Base-by-base conservation (phyloP, 2,797 vertebrate genomes). In the Tenualosa ilisha region DNA sequence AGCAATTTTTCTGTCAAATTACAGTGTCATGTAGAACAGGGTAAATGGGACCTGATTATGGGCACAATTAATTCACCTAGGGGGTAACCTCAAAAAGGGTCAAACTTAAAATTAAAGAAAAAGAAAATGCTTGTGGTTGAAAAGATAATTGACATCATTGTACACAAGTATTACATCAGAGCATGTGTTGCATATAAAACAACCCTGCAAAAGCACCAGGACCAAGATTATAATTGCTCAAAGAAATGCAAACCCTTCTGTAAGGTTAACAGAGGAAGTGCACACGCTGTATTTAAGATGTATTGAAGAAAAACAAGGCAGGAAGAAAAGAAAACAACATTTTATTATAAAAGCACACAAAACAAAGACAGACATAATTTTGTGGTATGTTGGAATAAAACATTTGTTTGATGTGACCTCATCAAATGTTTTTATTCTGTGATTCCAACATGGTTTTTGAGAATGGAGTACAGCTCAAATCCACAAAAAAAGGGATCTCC, bases 341-440 rank as follows among this genome's bases (percentile, higher is more conserved):
- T 79, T 79, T 79, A 79, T 79, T 82, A 56, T 82, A 82, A 82
- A 82, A 82, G 81, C 37, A 82, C 54, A 82, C 24, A 50, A 82
- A 82, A 20, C 54, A 79, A 79, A 79, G 72, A 79, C 72, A 79
- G 72, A 79, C 72, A 79, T 40, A 17, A 43, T 43, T 43, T 7
- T 79, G 72, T 46, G 40, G 72, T 20, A 46, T 79, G 72, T 79
- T 43, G 40, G 15, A 79, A 17, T 79, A 79, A 79, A 79, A 79
- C 72, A 43, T 56, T 20, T 79, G 31, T 40, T 40, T 75, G 37
- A 75, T 75, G 72, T 40, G 72, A 2, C 40, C 68, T 75, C 17
- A 79, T 82, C 81, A 31, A 82, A 56, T 40, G 49, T 82, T 51
- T 50, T 82, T 26, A 37, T 53, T 79, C 72, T 79, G 72, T 40